phyloP scores from a whole-genome alignment of 2,113 vertebrate genomes.

The Brienomyrus brachyistius region DNA sequence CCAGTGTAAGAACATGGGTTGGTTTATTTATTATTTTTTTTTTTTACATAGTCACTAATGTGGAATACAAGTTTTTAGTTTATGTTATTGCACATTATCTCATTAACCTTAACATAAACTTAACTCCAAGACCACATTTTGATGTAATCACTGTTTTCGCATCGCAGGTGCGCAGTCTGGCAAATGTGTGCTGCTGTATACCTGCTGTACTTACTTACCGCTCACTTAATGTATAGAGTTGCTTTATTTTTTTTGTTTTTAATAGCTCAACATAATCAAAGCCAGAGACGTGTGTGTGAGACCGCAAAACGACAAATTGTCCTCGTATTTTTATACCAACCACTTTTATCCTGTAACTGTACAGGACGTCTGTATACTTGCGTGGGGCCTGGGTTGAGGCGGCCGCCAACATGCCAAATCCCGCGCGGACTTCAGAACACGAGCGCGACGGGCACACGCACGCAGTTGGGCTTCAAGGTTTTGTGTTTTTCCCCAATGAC shows the following conservation, averaged over 20 bases:
- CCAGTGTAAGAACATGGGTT: slow-evolving; percentile 24
- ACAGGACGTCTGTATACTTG: slow-evolving; percentile 21
- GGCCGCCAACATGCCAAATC: slow-evolving; percentile 11
- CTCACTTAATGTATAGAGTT: slow-evolving; percentile 21
- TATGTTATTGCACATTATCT: slow-evolving; percentile 26
- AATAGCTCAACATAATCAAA: slow-evolving; percentile 21
- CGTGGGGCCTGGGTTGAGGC: slow-evolving; percentile 10
- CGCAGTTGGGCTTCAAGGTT: background rate
- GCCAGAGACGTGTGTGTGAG: slow-evolving; percentile 16
- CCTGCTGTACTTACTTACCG: slow-evolving; percentile 24
- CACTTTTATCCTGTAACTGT: slow-evolving; percentile 21
- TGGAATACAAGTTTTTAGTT: slow-evolving; percentile 30
- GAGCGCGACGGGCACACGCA: background rate
- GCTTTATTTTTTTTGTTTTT: slow-evolving; percentile 22
- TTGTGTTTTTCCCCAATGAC: background rate
- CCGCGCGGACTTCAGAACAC: background rate
- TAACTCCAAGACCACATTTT: slow-evolving; percentile 18
- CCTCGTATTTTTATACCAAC: slow-evolving; percentile 25
- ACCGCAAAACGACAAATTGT: slow-evolving; percentile 24
- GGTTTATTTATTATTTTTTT: slow-evolving; percentile 3
- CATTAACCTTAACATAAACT: slow-evolving; percentile 18
- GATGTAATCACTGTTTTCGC: slow-evolving; percentile 21
- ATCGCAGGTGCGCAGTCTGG: slow-evolving; percentile 19
- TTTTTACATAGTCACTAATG: slow-evolving; percentile 28
- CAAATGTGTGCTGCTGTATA: slow-evolving; percentile 26